Percentiles rank a stretch among this genome's conserved stretches.
Evolutionary conservation across 2,113 vertebrate genomes (phyloP).

Genomic region (Elephantulus edwardii): DNA sequence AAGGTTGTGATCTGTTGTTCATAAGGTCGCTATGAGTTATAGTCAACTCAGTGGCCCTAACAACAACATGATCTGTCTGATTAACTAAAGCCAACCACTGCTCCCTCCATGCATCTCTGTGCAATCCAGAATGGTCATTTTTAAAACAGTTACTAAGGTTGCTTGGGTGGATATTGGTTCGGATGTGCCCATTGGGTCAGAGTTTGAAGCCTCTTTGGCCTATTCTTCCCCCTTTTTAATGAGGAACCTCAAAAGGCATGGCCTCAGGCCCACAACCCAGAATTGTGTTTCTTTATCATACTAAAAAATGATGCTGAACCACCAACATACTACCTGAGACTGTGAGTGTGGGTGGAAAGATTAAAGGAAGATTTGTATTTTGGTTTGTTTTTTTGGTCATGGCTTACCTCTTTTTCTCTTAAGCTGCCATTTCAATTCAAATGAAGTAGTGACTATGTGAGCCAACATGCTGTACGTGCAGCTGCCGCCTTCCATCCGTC

Average conservation of each 20-base stretch:
- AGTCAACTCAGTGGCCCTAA: too few species aligned
- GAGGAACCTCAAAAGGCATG: background rate
- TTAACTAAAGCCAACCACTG: background rate
- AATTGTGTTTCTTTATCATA: background rate
- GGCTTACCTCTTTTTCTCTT: conserved; percentile 42
- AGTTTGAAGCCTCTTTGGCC: background rate
- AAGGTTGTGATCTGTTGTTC: too few species aligned
- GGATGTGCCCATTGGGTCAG: background rate
- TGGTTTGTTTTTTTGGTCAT: conserved; percentile 56
- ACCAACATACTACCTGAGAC: background rate
- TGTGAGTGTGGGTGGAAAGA: conserved; percentile 46
- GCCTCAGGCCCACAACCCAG: background rate
- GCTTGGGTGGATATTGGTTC: background rate
- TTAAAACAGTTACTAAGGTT: background rate
- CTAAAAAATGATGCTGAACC: conserved; percentile 30
- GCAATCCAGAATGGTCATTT: background rate
- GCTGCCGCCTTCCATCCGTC: conserved; percentile 60
- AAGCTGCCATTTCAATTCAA: conserved; percentile 53
- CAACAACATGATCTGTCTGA: background rate
- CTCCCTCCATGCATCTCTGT: background rate
- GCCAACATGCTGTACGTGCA: background rate
- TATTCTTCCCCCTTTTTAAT: background rate
- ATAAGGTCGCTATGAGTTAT: too few species aligned
- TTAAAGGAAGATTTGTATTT: conserved; percentile 53
- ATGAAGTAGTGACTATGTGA: conserved; percentile 9